phyloP scores from a whole-genome alignment of 1,140 invertebrate species.

The Babylonia areolata region DNA sequence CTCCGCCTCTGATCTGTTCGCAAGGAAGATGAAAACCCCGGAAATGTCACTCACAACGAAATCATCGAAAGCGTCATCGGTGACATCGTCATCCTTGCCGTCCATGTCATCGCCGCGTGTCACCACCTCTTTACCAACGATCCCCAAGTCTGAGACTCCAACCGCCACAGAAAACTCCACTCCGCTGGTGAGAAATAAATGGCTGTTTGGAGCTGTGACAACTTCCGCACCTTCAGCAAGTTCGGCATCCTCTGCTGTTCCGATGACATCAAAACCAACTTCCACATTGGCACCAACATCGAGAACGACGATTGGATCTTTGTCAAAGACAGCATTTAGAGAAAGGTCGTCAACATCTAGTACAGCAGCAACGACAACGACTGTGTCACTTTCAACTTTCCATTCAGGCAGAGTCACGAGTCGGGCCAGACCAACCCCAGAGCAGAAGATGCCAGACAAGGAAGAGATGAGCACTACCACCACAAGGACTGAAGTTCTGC shows the following conservation, averaged over 20 bases:
- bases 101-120: neutral
- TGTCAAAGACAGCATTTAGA: neutral
- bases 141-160: neutral
- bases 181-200: neutral
- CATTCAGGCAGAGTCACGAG: neutral
- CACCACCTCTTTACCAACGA: neutral
- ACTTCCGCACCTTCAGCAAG: neutral
- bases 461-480: neutral
- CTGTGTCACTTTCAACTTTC: neutral
- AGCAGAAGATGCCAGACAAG: neutral
- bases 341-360: neutral
- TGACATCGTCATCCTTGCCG: neutral
- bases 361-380: neutral
- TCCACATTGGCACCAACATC: too few relatives aligned
- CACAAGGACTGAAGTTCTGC: neutral
- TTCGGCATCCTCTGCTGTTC: neutral
- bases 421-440: neutral
- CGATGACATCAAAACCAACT: too few relatives aligned
- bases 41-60: neutral
- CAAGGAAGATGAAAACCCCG: neutral
- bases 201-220: neutral
- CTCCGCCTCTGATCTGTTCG: neutral
- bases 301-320: too few relatives aligned
- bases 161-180: neutral
- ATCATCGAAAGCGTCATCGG: neutral